These are phyloP conservation scores for Agonopterix arenella DNA, from an alignment of 2,888 invertebrate genomes.

Conservation along the genomic window DNA sequence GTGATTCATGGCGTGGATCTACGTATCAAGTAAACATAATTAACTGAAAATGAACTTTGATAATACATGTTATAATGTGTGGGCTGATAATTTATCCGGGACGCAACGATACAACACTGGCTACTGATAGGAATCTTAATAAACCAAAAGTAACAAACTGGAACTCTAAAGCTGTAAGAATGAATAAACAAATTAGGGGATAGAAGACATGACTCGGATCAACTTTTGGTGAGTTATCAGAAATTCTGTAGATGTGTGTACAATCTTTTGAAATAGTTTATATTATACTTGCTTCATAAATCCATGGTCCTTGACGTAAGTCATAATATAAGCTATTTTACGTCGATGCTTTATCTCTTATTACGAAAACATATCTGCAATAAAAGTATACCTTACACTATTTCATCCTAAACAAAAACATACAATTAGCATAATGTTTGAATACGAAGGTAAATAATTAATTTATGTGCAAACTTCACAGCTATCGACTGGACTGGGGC, in stretches of 20 bases:
- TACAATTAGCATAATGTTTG: neutral
- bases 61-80: slow-evolving; percentile 12
- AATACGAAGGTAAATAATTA: slow-evolving; percentile 21
- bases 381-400: neutral
- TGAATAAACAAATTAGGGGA: slow-evolving; percentile 13
- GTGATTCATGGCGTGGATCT: neutral
- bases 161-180: neutral
- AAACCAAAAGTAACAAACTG: neutral
- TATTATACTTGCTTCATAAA: neutral
- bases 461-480: slow-evolving; percentile 55
- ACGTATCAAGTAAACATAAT: neutral
- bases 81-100: slow-evolving; percentile 34
- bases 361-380: neutral
- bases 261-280: neutral
- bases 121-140: neutral
- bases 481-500: slow-evolving; percentile 47
- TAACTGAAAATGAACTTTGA: slow-evolving; percentile 5
- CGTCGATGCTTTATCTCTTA: neutral
- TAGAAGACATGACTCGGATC: slow-evolving; percentile 1
- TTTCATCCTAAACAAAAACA: neutral
- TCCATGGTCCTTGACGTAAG: neutral
- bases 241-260: neutral
- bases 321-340: neutral
- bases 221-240: slow-evolving; percentile 11
- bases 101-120: slow-evolving; percentile 7